phyloP scores from a whole-genome alignment of 2,113 vertebrate genomes.

The Mobula hypostoma region DNA sequence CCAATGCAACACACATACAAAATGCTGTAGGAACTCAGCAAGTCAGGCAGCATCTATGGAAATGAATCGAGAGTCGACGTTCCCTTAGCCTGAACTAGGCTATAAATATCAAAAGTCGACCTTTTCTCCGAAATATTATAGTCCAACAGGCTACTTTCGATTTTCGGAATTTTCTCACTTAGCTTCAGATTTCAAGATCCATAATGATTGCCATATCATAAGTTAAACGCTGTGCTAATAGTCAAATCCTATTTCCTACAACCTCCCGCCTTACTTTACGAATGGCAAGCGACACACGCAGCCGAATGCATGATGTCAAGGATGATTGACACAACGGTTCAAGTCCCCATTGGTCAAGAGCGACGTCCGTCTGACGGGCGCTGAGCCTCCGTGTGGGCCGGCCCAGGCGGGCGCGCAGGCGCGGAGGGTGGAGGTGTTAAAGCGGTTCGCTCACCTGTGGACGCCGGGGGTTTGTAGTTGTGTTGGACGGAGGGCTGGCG shows the following conservation, averaged over 20 bases:
- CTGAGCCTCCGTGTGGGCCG: constrained; percentile 16
- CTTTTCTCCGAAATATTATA: no score
- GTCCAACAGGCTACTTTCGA: not conserved
- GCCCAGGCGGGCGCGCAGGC: not conserved
- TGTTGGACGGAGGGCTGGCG: not conserved
- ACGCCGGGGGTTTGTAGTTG: not conserved
- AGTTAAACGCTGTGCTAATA: not conserved
- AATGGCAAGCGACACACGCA: not conserved
- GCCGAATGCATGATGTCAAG: not conserved
- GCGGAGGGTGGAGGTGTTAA: constrained; percentile 21
- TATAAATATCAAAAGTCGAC: not conserved
- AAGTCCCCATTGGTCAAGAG: not conserved
- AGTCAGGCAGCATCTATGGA: no score
- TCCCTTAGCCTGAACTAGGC: not conserved
- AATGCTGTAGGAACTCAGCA: no score
- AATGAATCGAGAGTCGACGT: no score
- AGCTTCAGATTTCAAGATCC: not conserved
- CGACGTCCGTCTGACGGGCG: not conserved
- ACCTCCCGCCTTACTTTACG: not conserved
- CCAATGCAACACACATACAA: no score
- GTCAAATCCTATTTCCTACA: not conserved
- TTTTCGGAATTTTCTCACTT: not conserved
- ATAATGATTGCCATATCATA: not conserved
- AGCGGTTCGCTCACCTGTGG: not conserved
- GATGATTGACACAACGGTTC: not conserved